Conservation (phyloP, 2,797 vertebrate genomes). For the Phaenicophaeus curvirostris region DNA sequence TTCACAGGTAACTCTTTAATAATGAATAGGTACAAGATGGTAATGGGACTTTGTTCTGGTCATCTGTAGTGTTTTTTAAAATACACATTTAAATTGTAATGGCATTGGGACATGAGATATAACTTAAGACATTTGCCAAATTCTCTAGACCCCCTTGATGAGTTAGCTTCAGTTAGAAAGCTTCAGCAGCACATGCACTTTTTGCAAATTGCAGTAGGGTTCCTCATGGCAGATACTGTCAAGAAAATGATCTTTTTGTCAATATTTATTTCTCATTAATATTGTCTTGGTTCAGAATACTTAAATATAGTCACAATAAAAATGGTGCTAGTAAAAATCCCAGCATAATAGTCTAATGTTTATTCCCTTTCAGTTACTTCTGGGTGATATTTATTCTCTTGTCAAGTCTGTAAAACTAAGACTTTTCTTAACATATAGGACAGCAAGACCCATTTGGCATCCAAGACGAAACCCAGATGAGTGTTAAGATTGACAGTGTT, state of each 20-base stretch:
- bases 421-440: slow-evolving; percentile 59
- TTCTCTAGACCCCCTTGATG: slow-evolving; percentile 64
- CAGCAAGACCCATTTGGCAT: slow-evolving; percentile 55
- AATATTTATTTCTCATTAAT: neutral
- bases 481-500: slow-evolving; percentile 64
- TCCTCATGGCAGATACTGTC: slow-evolving; percentile 23
- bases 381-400: slow-evolving; percentile 48
- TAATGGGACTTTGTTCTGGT: slow-evolving; percentile 56
- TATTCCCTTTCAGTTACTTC: slow-evolving; percentile 36
- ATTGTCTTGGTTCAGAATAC: neutral
- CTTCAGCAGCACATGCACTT: slow-evolving; percentile 11
- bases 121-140: slow-evolving; percentile 67
- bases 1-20: slow-evolving; percentile 68
- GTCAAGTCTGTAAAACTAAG: slow-evolving; percentile 60
- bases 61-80: slow-evolving; percentile 71
- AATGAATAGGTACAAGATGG: slow-evolving; percentile 40
- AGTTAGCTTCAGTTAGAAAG: slow-evolving; percentile 58
- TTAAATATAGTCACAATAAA: neutral
- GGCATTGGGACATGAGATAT: slow-evolving; percentile 55
- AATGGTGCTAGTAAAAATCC: slow-evolving; percentile 20
- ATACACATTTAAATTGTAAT: slow-evolving; percentile 54
- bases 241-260: slow-evolving; percentile 34
- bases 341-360: neutral
- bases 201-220: slow-evolving; percentile 48
- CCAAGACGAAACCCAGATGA: slow-evolving; percentile 58